A percentile compares a stretch with the other conserved stretches of the same genome.
These are phyloP conservation scores for Thripadectes ignobilis DNA, from an alignment of 2,797 vertebrate species.

Conservation along the genomic window DNA sequence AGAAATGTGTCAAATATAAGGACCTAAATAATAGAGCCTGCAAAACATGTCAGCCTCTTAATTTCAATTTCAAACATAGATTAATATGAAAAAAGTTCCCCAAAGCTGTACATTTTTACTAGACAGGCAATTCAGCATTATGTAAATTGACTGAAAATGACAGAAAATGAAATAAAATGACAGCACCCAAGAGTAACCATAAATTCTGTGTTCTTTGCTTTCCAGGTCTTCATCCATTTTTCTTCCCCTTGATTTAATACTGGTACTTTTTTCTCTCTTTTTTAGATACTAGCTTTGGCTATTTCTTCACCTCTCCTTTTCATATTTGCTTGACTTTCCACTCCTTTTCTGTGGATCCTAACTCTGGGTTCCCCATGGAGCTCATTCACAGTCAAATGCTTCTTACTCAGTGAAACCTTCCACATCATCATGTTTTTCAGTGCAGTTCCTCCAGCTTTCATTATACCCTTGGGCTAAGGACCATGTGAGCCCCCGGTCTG, in stretches of 20 bases:
- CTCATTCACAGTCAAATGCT: conserved; percentile 22
- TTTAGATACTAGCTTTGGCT: not conserved
- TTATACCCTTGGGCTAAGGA: conserved; percentile 47
- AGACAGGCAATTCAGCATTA: not conserved
- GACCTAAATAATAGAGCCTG: conserved; percentile 1
- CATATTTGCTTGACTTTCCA: not conserved
- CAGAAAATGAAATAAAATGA: conserved; percentile 17
- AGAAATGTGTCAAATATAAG: conserved; percentile 7
- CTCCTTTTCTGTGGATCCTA: not conserved
- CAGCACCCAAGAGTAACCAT: not conserved
- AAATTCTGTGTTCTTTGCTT: conserved; percentile 16
- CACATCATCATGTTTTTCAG: conserved; percentile 36
- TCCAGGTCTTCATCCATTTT: conserved; percentile 7
- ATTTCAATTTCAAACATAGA: not conserved
- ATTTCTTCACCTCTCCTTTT: conserved; percentile 24
- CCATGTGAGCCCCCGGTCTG: not conserved
- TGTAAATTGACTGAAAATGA: not conserved
- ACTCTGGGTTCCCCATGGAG: not conserved
- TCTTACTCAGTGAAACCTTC: conserved; percentile 28
- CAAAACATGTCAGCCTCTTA: not conserved
- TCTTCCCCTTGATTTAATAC: not conserved
- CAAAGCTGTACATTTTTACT: not conserved
- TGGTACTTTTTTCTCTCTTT: not conserved
- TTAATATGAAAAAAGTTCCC: not conserved
- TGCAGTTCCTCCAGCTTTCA: conserved; percentile 5